Base-by-base conservation (phyloP, 2,888 invertebrate genomes). In the Bruchidius siliquastri region DNA sequence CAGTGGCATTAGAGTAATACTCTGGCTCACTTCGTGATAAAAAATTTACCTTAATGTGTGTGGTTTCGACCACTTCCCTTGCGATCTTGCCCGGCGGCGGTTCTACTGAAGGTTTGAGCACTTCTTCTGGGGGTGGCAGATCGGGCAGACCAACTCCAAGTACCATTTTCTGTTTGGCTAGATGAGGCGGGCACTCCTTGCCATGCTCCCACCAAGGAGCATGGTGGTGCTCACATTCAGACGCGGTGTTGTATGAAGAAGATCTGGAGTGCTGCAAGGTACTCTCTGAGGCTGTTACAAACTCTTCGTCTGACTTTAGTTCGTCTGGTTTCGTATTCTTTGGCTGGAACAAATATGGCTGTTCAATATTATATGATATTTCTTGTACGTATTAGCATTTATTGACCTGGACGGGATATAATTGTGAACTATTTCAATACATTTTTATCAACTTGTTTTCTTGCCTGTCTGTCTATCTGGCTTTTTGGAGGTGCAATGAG, bases 161-260 rank as follows among this genome's bases (percentile, higher is more conserved):
- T 0, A 87, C 86, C 86, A 87, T 85, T 78, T 87, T 86, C 74
- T 87, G 86, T 78, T 87, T 86, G 70, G 83, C 79, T 8, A 86
- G 79, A 74, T 86, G 84, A 68, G 82, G 80, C 22, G 80, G 73
- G 70, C 84, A 83, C 73, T 87, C 87, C 78, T 88, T 89, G 26
- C 89, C 90, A 76, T 87, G 86, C 74, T 89, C 88, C 87, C 90
- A 90, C 83, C 90, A 90, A 22, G 90, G 89, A 0, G 88, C 87
- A 73, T 88, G 89, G 32, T 84, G 81, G 68, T 88, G 88, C 75
- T 91, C 91, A 78, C 90, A 91, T 83, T 91, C 91, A 0, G 91
- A 92, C 18, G 91, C 91, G 0, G 91, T 92, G 81, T 91, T 91
- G 84, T 91, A 92, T 0, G 92, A 92, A 21, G 91, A 92, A 30